A percentile compares a stretch with the other conserved stretches of the same genome.
Conservation (phyloP, 2,888 invertebrate species). For the Drosophila parthenogenetica region DNA sequence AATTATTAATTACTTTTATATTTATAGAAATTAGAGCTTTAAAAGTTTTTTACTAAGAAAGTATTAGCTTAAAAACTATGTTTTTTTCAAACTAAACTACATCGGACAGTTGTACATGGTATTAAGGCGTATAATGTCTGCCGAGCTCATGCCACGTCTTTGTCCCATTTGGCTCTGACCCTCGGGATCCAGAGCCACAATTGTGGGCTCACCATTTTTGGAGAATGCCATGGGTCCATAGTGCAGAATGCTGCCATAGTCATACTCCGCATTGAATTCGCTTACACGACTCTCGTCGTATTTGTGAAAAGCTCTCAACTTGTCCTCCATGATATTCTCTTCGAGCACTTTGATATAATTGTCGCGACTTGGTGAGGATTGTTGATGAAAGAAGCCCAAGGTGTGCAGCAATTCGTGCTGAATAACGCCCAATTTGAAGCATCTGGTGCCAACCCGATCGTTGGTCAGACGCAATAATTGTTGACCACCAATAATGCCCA, state of each 20-base stretch:
- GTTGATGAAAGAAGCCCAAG: conserved; percentile 92
- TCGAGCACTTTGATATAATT: conserved; percentile 87
- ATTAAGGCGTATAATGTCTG: conserved; percentile 63
- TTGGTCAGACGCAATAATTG: conserved; percentile 71
- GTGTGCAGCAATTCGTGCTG: conserved; percentile 92
- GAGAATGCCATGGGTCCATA: conserved; percentile 91
- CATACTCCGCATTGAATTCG: conserved; percentile 89
- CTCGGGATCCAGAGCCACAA: conserved; percentile 85
- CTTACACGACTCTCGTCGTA: conserved; percentile 86
- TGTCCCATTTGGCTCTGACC: conserved; percentile 64
- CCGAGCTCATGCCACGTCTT: conserved; percentile 43
- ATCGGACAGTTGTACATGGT: conserved; percentile 64
- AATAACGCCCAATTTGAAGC: conserved; percentile 86
- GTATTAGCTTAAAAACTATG: too few species aligned
- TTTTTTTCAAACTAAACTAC: not conserved
- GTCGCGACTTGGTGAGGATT: conserved; percentile 90
- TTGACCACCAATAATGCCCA: conserved; percentile 87
- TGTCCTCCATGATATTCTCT: conserved; percentile 85
- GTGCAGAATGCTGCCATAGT: conserved; percentile 92
- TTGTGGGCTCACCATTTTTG: conserved; percentile 89
- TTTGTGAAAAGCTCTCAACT: conserved; percentile 89
- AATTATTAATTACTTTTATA: too few species aligned
- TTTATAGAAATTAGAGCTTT: too few species aligned
- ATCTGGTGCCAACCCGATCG: conserved; percentile 63
- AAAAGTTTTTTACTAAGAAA: too few species aligned